Base-by-base conservation (phyloP, 1,140 invertebrate species). In the Paraescarpia echinospica region DNA sequence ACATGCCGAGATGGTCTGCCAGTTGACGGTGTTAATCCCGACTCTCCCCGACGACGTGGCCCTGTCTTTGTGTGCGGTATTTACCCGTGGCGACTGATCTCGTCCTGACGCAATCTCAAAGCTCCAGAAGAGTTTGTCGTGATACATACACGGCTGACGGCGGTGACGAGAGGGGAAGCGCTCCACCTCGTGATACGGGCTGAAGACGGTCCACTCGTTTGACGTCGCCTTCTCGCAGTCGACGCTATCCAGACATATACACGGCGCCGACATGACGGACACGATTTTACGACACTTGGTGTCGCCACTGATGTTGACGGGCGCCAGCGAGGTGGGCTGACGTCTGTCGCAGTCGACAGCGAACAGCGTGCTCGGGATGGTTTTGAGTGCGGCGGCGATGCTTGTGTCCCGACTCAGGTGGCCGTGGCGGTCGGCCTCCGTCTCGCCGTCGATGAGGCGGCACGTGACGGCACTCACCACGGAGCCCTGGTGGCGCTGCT, bases 351-450 rank as follows among this genome's bases (percentile, higher is more conserved):
- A 34, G 33, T 90, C 89, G 89, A 90, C 35, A 2, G 89, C 18
- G 89, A 90, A 90, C 18, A 90, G 33, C 0, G 33, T 0, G 34
- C 14, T 90, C 6, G 89, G 89, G 89, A 90, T 90, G 34, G 8
- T 34, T 22, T 35, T 90, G 89, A 90, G 89, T 12, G 89, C 89
- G 89, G 34, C 35, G 89, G 34, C 89, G 89, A 90, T 90, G 89
- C 35, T 34, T 31, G 89, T 35, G 35, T 35, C 35, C 89, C 89
- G 89, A 90, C 89, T 90, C 18, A 34, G n/a, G 33, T 35, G 89
- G n/a, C 89, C 35, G 4, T 6, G 89, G 5, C 33, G 89, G 27
- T 22, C 89, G 31, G 18, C 31, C 35, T 90, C 89, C 89, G 89
- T 12, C 22, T 34, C 34, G 89, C 8, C 35, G 89, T 34, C 33